Evolutionary conservation across 92 coral and sea anemone species (phyloP).

Genomic region (Epizoanthus ramosus): DNA sequence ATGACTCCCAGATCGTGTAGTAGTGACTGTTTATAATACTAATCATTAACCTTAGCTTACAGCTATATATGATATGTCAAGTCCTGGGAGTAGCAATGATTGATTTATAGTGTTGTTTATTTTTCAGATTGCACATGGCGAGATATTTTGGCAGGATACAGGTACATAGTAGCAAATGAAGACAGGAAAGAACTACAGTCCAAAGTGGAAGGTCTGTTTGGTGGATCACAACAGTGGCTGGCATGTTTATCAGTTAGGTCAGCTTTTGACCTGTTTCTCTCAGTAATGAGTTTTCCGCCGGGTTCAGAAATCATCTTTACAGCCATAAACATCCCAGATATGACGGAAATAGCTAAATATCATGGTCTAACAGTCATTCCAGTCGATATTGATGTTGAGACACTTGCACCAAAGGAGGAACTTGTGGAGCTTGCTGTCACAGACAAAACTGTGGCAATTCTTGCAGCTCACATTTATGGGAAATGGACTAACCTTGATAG

Average conservation of each 20-base stretch:
- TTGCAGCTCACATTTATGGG: conserved; percentile 92
- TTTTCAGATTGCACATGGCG: conserved; percentile 84
- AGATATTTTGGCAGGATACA: conserved; percentile 75
- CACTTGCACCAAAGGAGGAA: conserved; percentile 87
- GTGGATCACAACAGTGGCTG: conserved; percentile 77
- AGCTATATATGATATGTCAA: no score
- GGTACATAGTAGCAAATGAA: conserved; percentile 42
- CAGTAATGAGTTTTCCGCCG: conserved; percentile 79
- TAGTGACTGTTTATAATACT: no score
- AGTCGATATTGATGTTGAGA: conserved; percentile 87
- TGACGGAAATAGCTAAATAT: conserved; percentile 75
- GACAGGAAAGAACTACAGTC: conserved; percentile 61
- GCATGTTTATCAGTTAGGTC: conserved; percentile 88
- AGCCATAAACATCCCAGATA: conserved; percentile 94
- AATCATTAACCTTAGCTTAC: no score
- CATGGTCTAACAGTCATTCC: conserved; percentile 83
- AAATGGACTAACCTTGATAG: conserved; percentile 87
- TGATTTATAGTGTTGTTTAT: no score
- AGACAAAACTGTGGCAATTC: conserved; percentile 84
- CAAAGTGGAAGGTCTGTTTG: conserved; percentile 79
- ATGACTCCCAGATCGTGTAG: no score
- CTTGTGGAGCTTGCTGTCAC: conserved; percentile 83
- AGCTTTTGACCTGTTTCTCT: conserved; percentile 81
- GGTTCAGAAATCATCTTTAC: conserved; percentile 93
- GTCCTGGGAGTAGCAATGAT: no score